Conservation (phyloP, 2,888 invertebrate genomes). For the Cepaea hortensis region DNA sequence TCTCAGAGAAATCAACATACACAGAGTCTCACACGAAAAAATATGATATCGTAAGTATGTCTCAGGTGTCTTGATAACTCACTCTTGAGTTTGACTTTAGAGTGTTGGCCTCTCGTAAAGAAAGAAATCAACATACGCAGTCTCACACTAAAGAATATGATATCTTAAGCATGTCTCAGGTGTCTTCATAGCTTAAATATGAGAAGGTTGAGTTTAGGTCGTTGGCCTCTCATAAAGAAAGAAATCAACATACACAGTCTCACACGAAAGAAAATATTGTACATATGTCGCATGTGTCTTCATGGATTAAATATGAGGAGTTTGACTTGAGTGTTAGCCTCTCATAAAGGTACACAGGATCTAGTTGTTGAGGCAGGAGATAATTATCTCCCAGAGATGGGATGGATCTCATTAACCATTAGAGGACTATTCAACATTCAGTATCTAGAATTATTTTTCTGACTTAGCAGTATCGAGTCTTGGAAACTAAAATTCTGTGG, state of each 20-base stretch:
- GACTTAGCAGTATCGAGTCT: too few relatives aligned
- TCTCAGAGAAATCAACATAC: conserved; percentile 97
- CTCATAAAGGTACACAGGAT: not conserved
- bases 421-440: too few relatives aligned
- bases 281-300: conserved; percentile 51
- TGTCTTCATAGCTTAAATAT: not conserved
- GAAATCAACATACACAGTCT: conserved; percentile 96
- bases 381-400: not conserved
- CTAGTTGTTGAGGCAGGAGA: too few relatives aligned
- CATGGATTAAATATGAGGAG: not conserved
- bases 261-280: conserved; percentile 89
- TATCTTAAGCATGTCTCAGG: conserved; percentile 71
- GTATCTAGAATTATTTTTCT: too few relatives aligned
- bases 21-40: conserved; percentile 93
- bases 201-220: too few relatives aligned
- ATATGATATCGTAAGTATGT: conserved; percentile 83
- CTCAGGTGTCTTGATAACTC: not conserved
- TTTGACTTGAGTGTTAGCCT: too few relatives aligned
- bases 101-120: not conserved
- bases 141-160: conserved; percentile 96
- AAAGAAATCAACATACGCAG: conserved; percentile 96
- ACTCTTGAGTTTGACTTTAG: not conserved
- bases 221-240: conserved; percentile 78
- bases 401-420: too few relatives aligned
- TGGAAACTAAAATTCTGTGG: too few relatives aligned